A percentile compares a stretch with the other conserved stretches of the same genome.
Conservation (phyloP, 2,113 vertebrate genomes). For the Ptilorrhoa leucosticta region DNA sequence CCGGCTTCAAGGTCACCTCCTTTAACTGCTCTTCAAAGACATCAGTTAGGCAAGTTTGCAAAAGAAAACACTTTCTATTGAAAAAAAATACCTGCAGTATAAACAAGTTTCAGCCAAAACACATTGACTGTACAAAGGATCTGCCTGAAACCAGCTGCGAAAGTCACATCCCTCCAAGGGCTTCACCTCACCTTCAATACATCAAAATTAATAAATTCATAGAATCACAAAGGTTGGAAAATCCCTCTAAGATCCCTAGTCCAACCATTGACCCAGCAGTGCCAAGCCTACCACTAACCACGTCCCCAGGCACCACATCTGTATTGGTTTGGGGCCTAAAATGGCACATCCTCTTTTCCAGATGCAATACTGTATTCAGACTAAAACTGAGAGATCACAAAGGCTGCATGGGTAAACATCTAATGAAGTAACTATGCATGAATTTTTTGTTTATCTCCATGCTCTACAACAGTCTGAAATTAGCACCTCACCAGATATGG, state of each 20-base stretch:
- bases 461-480: not conserved
- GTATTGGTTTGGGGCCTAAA: not conserved
- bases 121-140: not conserved
- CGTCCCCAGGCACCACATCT: not conserved
- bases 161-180: not conserved
- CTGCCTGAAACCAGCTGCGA: not conserved
- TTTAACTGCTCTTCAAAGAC: not conserved
- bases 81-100: not conserved
- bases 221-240: not conserved
- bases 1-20: not conserved
- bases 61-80: not conserved
- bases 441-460: not conserved
- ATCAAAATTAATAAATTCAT: not conserved
- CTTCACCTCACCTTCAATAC: not conserved
- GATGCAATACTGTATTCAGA: not conserved
- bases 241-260: not conserved
- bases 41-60: not conserved
- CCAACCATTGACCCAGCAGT: not conserved
- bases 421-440: not conserved
- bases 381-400: not conserved
- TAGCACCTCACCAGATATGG: not conserved
- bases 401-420: not conserved
- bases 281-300: not conserved
- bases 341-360: not conserved
- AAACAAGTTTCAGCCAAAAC: not conserved